Conservation (phyloP, 2,113 vertebrate species). For the Notarius quadriscutis region DNA sequence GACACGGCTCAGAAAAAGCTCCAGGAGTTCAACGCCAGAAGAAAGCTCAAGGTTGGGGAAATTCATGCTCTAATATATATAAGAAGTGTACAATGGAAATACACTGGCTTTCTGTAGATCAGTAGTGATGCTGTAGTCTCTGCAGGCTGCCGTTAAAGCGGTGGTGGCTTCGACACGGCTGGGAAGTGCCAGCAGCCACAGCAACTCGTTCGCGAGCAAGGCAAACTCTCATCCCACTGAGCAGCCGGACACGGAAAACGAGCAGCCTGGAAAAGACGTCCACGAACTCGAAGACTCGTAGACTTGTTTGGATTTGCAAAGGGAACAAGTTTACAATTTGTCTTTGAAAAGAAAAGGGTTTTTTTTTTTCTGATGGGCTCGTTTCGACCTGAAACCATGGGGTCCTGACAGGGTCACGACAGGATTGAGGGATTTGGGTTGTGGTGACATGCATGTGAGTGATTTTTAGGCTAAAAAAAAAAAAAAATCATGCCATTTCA, state of each 20-base stretch:
- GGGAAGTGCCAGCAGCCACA: conserved; percentile 76
- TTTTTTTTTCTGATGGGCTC: conserved; percentile 5
- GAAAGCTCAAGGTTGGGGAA: conserved; percentile 83
- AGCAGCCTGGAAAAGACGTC: conserved; percentile 54
- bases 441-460: conserved; percentile 81
- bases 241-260: conserved; percentile 47
- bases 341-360: conserved; percentile 18
- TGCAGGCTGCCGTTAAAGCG: conserved; percentile 84
- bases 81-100: background rate
- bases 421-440: conserved; percentile 35
- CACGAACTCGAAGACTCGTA: conserved; percentile 65
- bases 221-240: conserved; percentile 50
- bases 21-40: conserved; percentile 86
- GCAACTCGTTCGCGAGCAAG: conserved; percentile 70
- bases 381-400: conserved; percentile 1
- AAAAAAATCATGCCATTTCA: conserved; percentile 51
- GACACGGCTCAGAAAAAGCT: conserved; percentile 88
- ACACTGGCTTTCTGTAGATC: background rate
- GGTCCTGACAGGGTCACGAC: background rate
- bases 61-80: no score
- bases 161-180: conserved; percentile 84
- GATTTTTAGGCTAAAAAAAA: conserved; percentile 69
- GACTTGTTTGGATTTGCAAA: background rate
- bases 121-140: conserved; percentile 34
- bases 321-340: conserved; percentile 5